These are phyloP conservation scores for western clawed frog (Xenopus tropicalis) DNA, from an alignment of 2,113 vertebrate genomes.

Conservation along the genomic window UCB_Xtro_10.0 CM004451.2:22676001-22676500, in stretches of 20 bases:
- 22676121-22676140: too few species aligned
- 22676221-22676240: too few species aligned
- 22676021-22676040: constrained; percentile 76
- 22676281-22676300: constrained; percentile 65
- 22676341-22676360: constrained; percentile 84
- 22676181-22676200: too few species aligned
- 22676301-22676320: constrained; percentile 90
- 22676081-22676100: too few species aligned
- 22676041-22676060: neutral
- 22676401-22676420: constrained; percentile 94
- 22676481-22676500: too few species aligned
- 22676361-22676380: constrained; percentile 88
- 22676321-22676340: constrained; percentile 75
- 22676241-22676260: too few species aligned
- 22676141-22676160: too few species aligned
- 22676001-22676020: constrained; percentile 84
- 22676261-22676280: too few species aligned
- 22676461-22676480: neutral
- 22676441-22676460: constrained; percentile 78
- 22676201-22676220: too few species aligned
- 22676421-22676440: constrained; percentile 89
- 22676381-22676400: constrained; percentile 77
- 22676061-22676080: neutral
- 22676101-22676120: too few species aligned
- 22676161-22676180: too few species aligned